Conservation (phyloP, 2,113 vertebrate species). For the Sylvilagus bachmani region DNA sequence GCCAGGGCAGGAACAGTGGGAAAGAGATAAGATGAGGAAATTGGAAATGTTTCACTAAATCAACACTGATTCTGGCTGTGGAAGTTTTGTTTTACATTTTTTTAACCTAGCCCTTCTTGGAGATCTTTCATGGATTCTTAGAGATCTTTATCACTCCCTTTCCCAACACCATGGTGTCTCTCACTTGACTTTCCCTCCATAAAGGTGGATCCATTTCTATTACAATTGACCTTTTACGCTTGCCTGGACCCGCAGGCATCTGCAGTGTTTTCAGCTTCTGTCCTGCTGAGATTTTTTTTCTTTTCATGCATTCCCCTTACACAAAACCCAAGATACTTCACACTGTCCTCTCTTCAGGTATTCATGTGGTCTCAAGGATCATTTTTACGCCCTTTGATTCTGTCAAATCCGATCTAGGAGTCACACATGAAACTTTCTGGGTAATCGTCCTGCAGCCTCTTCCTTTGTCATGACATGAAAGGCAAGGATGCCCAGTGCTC, state of each 20-base stretch:
- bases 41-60: not conserved
- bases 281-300: not conserved
- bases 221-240: not conserved
- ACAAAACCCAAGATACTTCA: not conserved
- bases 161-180: not conserved
- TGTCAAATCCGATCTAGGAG: not conserved
- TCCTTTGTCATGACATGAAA: not conserved
- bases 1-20: not conserved
- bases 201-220: not conserved
- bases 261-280: not conserved
- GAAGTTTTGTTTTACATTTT: not conserved
- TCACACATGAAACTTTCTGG: not conserved
- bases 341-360: not conserved
- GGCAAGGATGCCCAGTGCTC: not conserved
- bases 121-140: not conserved
- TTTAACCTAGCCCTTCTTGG: not conserved
- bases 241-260: not conserved
- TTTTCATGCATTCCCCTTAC: not conserved
- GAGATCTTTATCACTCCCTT: not conserved
- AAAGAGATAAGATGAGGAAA: not conserved
- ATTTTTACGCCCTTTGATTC: not conserved
- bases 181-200: not conserved
- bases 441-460: not conserved
- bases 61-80: not conserved
- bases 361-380: not conserved